Percentiles rank a stretch among this genome's conserved stretches.
These are phyloP conservation scores for Oreonectes daqikongensis DNA, from an alignment of 2,797 vertebrate species.

Conservation along the genomic window DNA sequence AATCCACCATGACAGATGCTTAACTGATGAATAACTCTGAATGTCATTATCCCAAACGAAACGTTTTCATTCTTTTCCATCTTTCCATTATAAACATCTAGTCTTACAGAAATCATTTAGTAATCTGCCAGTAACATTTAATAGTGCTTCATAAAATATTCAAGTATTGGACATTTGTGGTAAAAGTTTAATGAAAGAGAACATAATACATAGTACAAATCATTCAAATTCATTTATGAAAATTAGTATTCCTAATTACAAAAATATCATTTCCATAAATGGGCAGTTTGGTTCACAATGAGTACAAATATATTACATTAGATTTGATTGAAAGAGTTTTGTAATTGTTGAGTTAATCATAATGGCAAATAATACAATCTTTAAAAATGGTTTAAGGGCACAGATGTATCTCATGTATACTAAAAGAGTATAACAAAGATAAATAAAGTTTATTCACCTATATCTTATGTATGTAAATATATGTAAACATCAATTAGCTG, in stretches of 20 bases:
- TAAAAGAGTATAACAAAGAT: conserved; percentile 22
- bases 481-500: conserved; percentile 46
- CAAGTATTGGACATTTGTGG: conserved; percentile 20
- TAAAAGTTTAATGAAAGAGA: conserved; percentile 34
- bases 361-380: neutral
- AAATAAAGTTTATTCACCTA: conserved; percentile 33
- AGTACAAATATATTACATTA: conserved; percentile 35
- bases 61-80: conserved; percentile 11
- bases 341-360: conserved; percentile 20
- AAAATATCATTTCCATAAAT: conserved; percentile 34
- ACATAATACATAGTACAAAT: conserved; percentile 2
- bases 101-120: conserved; percentile 16
- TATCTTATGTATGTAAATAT: conserved; percentile 36
- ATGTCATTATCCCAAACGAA: neutral
- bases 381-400: conserved; percentile 11
- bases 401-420: neutral
- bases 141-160: conserved; percentile 17
- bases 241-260: conserved; percentile 35
- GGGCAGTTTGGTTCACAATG: neutral
- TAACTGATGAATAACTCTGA: neutral
- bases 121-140: conserved; percentile 7
- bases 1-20: conserved; percentile 11
- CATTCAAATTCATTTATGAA: conserved; percentile 32
- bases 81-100: conserved; percentile 9
- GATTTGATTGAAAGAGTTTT: conserved; percentile 33